Percentiles rank a stretch among this genome's conserved stretches.
Evolutionary conservation across 2,888 invertebrate genomes (phyloP).

Genomic region (Opisthograptis luteolata): DNA sequence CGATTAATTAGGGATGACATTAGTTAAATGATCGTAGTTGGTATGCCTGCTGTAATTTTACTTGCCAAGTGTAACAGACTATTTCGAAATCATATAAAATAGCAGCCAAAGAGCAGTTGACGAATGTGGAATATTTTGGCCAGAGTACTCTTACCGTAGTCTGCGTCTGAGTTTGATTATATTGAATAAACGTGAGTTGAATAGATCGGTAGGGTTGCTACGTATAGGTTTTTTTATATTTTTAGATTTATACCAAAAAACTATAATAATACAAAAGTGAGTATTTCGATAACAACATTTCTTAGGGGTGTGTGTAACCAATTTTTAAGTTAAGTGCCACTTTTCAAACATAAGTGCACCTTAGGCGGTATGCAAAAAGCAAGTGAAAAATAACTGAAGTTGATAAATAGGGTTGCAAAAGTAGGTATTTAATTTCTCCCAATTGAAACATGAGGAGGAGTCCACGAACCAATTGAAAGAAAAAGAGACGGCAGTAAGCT

Average conservation of each 20-base stretch:
- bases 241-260: background rate
- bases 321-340: too few species aligned
- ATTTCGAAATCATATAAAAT: too few species aligned
- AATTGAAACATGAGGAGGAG: conserved; percentile 54
- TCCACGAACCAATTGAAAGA: conserved; percentile 41
- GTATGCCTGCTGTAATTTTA: background rate
- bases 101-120: conserved; percentile 61
- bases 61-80: background rate
- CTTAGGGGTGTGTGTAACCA: too few species aligned
- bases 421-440: conserved; percentile 1
- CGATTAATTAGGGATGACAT: too few species aligned
- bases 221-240: conserved; percentile 9
- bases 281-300: too few species aligned
- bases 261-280: background rate
- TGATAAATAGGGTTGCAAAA: background rate
- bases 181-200: conserved; percentile 85
- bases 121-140: conserved; percentile 80
- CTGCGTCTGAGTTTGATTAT: conserved; percentile 82
- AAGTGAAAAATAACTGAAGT: too few species aligned
- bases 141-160: conserved; percentile 76
- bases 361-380: too few species aligned
- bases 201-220: conserved; percentile 74
- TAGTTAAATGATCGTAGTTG: background rate
- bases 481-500: conserved; percentile 50
- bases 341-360: too few species aligned